Base-by-base conservation (phyloP, 2,113 vertebrate genomes). In the Drymodes brunneopygia region DNA sequence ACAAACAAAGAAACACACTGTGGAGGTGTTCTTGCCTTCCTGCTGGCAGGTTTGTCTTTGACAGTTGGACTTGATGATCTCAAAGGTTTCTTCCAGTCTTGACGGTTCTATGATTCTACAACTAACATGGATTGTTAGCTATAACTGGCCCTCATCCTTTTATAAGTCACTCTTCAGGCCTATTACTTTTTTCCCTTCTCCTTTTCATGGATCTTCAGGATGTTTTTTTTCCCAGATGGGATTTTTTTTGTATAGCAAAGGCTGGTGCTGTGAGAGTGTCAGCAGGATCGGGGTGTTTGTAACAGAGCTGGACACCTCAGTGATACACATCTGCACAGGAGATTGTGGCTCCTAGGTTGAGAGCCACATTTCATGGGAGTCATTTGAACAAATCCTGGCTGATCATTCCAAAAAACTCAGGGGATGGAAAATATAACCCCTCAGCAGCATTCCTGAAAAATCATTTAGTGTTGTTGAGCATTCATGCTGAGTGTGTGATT, bases 251-350 rank as follows among this genome's bases (percentile, higher is more conserved):
- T 53, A 8, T 11, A 38, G 50, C 42, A 33, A 70, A 88, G 14
- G 24, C 86, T 57, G 36, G 24, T 35, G 12, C n/a, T 57, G n/a
- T 0, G 1, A 51, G 75, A 13, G n/a, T 14, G 19, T 16, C 48
- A 69, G 79, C 38, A 36, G 69, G 27, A 29, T 35, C 0, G 0
- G 19, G 25, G 5, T n/a, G 27, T 38, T 53, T 19, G 22, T 44
- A 29, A 33, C 56, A 51, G 38, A 72, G 61, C 33, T 36, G 44
- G 50, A 33, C 14, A 20, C 33, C 13, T 17, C 36, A 31, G 53
- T 19, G n/a, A 56, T 19, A 6, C 18, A 42, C 0, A 0, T 50
- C 66, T 36, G 33, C 3, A 3, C 0, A 2, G 21, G 35, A 62
- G 18, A 14, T 14, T 58, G 36, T 70, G 11, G 36, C 50, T 86